Conservation (phyloP, 2,888 invertebrate species). For the Cybosia mesomella region DNA sequence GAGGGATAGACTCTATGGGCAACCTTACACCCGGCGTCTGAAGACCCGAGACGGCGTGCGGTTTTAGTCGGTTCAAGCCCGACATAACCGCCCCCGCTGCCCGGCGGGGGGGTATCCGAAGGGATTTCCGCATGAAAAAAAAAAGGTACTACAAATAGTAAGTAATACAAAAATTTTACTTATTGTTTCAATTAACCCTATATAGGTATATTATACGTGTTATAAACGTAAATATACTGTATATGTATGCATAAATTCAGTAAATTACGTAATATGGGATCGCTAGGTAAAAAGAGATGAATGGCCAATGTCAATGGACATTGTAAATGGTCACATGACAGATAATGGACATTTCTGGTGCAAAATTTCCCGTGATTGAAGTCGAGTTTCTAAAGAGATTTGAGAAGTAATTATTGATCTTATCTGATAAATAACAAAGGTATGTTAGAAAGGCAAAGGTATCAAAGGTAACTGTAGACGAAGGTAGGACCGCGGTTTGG, state of each 20-base stretch:
- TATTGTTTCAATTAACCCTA: background rate
- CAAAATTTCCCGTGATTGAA: conserved; percentile 22
- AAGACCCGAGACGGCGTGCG: too few relatives aligned
- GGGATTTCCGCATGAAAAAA: too few relatives aligned
- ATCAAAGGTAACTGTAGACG: conserved; percentile 73
- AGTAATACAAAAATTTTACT: background rate
- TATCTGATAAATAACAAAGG: conserved; percentile 52
- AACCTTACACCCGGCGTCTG: too few relatives aligned
- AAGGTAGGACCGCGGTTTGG: conserved; percentile 64
- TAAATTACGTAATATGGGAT: background rate
- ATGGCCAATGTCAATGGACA: conserved; percentile 10
- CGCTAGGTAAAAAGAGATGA: background rate
- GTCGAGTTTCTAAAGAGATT: conserved; percentile 34
- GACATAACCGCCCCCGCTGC: too few relatives aligned
- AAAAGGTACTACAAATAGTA: too few relatives aligned
- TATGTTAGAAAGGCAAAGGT: conserved; percentile 73
- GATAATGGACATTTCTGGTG: conserved; percentile 14
- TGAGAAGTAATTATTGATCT: conserved; percentile 48
- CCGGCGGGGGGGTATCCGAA: too few relatives aligned
- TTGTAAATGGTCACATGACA: conserved; percentile 12
- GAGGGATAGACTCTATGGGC: too few relatives aligned
- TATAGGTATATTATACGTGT: too few relatives aligned
- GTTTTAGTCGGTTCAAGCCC: too few relatives aligned
- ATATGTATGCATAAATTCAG: background rate
- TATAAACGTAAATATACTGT: background rate